These are phyloP conservation scores for Erebia palarica DNA, from an alignment of 2,888 invertebrate genomes.

Conservation along the genomic window DNA sequence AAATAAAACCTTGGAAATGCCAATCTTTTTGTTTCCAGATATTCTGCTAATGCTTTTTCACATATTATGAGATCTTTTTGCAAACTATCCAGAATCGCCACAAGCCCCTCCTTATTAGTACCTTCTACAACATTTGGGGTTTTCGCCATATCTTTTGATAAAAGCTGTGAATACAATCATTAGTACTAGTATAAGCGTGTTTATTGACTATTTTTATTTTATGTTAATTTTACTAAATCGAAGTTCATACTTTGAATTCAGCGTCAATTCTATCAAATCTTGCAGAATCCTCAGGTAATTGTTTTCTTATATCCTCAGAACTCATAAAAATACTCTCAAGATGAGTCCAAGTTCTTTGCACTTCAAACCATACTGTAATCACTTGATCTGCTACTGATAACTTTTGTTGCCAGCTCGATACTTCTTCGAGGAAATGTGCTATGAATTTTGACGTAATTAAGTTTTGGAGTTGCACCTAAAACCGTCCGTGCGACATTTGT, in stretches of 20 bases:
- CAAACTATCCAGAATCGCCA: slow-evolving; percentile 89
- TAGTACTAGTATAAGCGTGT: not conserved
- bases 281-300: slow-evolving; percentile 95
- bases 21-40: slow-evolving; percentile 96
- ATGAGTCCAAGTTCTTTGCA: slow-evolving; percentile 98
- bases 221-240: not conserved
- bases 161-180: slow-evolving; percentile 67
- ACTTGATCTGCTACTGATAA: slow-evolving; percentile 96
- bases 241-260: slow-evolving; percentile 89
- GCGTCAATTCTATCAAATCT: slow-evolving; percentile 95
- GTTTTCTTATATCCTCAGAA: slow-evolving; percentile 97
- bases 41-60: slow-evolving; percentile 98
- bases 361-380: slow-evolving; percentile 96
- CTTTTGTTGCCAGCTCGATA: slow-evolving; percentile 96
- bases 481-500: slow-evolving; percentile 23
- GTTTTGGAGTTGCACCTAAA: slow-evolving; percentile 95
- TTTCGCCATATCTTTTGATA: slow-evolving; percentile 89
- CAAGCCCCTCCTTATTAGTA: slow-evolving; percentile 92
- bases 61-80: slow-evolving; percentile 94
- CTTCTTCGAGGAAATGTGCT: slow-evolving; percentile 96
- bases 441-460: slow-evolving; percentile 98
- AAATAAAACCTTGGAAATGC: slow-evolving; percentile 98
- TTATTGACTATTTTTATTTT: not conserved
- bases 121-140: slow-evolving; percentile 95
- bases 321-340: slow-evolving; percentile 99